Conservation (phyloP, 2,113 vertebrate genomes). For the Semnornis frantzii region DNA sequence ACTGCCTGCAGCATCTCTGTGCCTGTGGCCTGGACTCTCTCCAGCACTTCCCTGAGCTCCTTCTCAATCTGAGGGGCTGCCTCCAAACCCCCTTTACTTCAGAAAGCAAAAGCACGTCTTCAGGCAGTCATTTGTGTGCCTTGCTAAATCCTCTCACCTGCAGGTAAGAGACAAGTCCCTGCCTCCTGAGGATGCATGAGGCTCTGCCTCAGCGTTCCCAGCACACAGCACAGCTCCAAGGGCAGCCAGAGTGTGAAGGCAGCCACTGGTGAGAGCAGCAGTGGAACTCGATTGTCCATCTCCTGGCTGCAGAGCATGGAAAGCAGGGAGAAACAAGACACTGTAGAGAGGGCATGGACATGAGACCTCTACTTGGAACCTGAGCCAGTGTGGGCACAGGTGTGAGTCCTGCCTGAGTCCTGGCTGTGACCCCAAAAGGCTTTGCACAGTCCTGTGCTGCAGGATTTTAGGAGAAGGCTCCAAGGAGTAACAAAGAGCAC, state of each 20-base stretch:
- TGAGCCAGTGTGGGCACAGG: not conserved
- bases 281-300: not conserved
- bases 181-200: not conserved
- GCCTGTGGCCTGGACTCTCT: no score
- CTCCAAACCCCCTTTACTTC: not conserved
- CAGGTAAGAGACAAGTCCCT: not conserved
- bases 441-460: not conserved
- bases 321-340: not conserved
- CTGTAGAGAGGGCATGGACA: not conserved
- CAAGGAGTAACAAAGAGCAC: not conserved
- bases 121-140: not conserved
- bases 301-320: not conserved
- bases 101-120: not conserved
- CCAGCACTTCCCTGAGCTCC: no score
- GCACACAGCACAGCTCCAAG: not conserved
- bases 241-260: not conserved
- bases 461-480: not conserved
- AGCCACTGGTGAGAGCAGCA: not conserved
- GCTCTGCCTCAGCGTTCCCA: not conserved
- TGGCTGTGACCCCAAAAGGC: not conserved
- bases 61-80: no score
- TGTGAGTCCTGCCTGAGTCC: not conserved
- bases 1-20: no score
- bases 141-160: not conserved
- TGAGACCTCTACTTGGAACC: not conserved